Conservation (phyloP, 2,888 invertebrate genomes). For the Archaeoteleia sp. region DNA sequence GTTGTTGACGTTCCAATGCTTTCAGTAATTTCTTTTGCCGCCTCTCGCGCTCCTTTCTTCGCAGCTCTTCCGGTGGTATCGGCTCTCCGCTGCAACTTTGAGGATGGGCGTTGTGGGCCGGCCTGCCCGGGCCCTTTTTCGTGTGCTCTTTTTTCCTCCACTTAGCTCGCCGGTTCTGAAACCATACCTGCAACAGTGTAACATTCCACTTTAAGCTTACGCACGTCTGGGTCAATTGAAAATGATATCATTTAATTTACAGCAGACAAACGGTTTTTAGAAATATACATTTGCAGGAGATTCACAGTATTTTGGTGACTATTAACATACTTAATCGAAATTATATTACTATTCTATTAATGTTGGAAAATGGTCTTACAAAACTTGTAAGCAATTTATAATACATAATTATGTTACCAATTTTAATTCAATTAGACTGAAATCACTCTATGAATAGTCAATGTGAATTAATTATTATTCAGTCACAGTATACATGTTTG, state of each 20-base stretch:
- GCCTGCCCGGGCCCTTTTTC: slow-evolving; percentile 98
- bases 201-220: slow-evolving; percentile 37
- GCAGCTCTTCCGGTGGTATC: slow-evolving; percentile 92
- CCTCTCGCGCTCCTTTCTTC: slow-evolving; percentile 90
- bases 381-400: too few species aligned
- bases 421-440: too few species aligned
- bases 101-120: slow-evolving; percentile 98
- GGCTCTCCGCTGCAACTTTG: slow-evolving; percentile 98
- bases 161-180: slow-evolving; percentile 98
- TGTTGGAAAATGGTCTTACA: too few species aligned
- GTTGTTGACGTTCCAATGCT: slow-evolving; percentile 92
- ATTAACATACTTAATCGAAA: too few species aligned
- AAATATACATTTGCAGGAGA: too few species aligned
- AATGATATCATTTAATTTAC: slow-evolving; percentile 3
- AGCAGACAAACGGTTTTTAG: background rate
- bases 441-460: too few species aligned
- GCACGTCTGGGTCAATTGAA: background rate
- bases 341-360: too few species aligned
- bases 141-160: slow-evolving; percentile 99
- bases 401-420: too few species aligned
- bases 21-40: slow-evolving; percentile 94
- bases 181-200: slow-evolving; percentile 91
- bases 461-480: too few species aligned
- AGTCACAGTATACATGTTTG: too few species aligned
- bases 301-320: too few species aligned